A percentile compares a stretch with the other conserved stretches of the same genome.
phyloP scores from a whole-genome alignment of 2,888 invertebrate species.

The Synergus umbraculus region DNA sequence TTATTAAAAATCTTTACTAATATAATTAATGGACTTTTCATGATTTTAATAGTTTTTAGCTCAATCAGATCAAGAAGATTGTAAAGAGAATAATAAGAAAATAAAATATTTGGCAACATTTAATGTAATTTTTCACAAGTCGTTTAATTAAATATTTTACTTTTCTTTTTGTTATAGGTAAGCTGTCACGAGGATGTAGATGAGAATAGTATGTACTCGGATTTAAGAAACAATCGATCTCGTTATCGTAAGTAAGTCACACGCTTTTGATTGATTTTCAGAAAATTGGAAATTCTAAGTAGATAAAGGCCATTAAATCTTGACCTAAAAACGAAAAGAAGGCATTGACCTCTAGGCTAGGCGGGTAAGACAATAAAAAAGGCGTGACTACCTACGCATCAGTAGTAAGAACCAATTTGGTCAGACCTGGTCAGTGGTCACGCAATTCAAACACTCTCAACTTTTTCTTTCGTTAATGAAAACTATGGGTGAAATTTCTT shows the following conservation, averaged over 20 bases:
- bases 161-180: constrained; percentile 64
- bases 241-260: constrained; percentile 57
- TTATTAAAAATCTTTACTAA: too few species aligned
- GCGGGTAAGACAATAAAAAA: not conserved
- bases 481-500: too few species aligned
- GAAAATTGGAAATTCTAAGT: not conserved
- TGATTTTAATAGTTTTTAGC: too few species aligned
- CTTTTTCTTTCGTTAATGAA: not conserved
- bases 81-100: too few species aligned
- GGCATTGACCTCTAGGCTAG: not conserved
- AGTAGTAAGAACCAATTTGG: constrained; percentile 22
- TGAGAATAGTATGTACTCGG: constrained; percentile 64
- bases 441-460: not conserved
- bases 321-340: not conserved
- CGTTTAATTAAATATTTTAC: constrained; percentile 7
- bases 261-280: not conserved
- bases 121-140: too few species aligned
- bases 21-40: too few species aligned
- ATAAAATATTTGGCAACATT: too few species aligned
- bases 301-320: not conserved
- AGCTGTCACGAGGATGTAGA: constrained; percentile 65
- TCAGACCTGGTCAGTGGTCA: not conserved
- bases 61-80: too few species aligned
- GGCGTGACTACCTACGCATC: not conserved
- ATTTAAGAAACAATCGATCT: constrained; percentile 59